Evolutionary conservation across 2,113 vertebrate species (phyloP), one percentile per base, ranked within the genome.

Genomic region (Hippolais icterina): DNA sequence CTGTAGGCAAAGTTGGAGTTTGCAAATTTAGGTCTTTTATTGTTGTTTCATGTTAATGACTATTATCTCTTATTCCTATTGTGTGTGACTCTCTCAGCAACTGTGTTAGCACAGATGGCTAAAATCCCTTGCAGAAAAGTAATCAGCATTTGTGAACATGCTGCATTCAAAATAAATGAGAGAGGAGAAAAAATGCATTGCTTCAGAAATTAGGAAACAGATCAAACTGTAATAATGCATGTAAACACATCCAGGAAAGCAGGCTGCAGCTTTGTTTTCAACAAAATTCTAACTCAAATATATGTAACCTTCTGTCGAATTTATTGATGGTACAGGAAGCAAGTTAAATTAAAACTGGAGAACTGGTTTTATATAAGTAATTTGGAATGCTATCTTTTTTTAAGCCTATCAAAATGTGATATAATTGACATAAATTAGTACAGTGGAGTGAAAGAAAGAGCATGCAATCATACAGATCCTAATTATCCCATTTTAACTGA

Each of bases 41-140:
- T 96, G 92, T 96, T 97, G 86, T 91, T 98, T 97, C 87, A 83
- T 92, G 95, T 95, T 98, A 98, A 98, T 94, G 87, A 94, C 93
- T 95, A 82, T 94, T 97, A 91, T 93, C 87, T 85, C 66, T 83
- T 90, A 89, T 91, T 91, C 84, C 89, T 92, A 93, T 94, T 85
- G 86, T 97, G 54, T 95, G 87, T 71, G 60, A 91, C 81, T 95
- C 82, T 94, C 94, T 96, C 72, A 87, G 75, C 82, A 97, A 89
- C 87, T 96, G 80, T 93, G 71, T 84, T 83, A 94, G 92, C 96
- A 97, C 96, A 97, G 94, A 97, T 98, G 96, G 95, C 90, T 66
- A 91, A 94, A 98, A 95, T 79, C 63, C 89, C 83, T 97, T 77
- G 64, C 71, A 95, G 94, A 96, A 96, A 96, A 93, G 84, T 95